Evolutionary conservation across 1,140 invertebrate species (phyloP), one percentile per base, ranked within the genome.

Genomic region (Drosophila chauvacae): DNA sequence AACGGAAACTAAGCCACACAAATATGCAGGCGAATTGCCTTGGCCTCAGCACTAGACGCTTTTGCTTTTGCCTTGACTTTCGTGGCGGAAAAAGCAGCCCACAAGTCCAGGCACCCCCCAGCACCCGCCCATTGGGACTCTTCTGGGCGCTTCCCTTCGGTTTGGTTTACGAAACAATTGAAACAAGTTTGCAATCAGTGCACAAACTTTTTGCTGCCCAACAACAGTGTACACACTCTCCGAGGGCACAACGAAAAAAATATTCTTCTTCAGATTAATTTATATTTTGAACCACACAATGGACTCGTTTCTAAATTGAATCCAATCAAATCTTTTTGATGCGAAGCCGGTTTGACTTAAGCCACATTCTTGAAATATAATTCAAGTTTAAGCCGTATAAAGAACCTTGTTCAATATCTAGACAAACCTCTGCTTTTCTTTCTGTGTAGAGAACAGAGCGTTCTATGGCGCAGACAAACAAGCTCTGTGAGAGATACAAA

Each of bases 121-220:
- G 37, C 20, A 18, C 30, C 48, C 11, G 14, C n/a, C 66, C 66
- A 39, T 42, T 41, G 44, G 55, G 69, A 58, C 58, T 42, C 37
- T 51, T 41, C 59, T 53, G 59, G 72, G 41, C 26, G 48, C 42
- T 53, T 60, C 59, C 47, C 73, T 66, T 59, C 66, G 57, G 47
- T 64, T 76, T 62, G 64, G 77, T 76, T 65, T 88, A 55, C 85
- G 68, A 88, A 88, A 88, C 84, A 88, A 88, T 88, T 88, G 84
- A 88, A 88, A 88, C 84, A 88, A 88, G 84, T 88, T 88, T 88
- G 84, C 84, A 88, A 88, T 88, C 84, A 88, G 85, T 88, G 84
- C 85, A 56, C 66, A 87, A 87, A 87, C 77, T 87, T 87, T 88
- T 87, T 88, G 55, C 72, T 78, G 77, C 66, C 59, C 59, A 59